These are phyloP conservation scores for Prinia subflava DNA, from an alignment of 2,113 vertebrate species.

Conservation along the genomic window DNA sequence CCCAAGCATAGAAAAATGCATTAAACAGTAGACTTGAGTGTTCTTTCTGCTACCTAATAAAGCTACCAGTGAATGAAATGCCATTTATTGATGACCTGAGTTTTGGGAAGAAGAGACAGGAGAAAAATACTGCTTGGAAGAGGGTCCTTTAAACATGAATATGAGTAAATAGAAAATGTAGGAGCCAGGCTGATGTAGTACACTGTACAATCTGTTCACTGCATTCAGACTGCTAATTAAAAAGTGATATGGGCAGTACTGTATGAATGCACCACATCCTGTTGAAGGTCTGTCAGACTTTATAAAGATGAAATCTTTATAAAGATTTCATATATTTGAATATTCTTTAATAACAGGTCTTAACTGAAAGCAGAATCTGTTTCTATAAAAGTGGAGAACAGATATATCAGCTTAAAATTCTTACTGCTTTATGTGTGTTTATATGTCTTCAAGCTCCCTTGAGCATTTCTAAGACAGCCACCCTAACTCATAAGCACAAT, in stretches of 20 bases:
- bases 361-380: constrained; percentile 57
- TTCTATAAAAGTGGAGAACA: constrained; percentile 29
- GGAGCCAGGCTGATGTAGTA: constrained; percentile 63
- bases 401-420: constrained; percentile 43
- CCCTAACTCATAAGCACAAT: constrained; percentile 10
- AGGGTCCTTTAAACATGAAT: constrained; percentile 60
- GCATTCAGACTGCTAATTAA: constrained; percentile 76
- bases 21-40: constrained; percentile 70
- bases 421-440: neutral
- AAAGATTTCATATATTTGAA: constrained; percentile 65
- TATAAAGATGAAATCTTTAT: too few species aligned
- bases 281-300: constrained; percentile 75
- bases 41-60: constrained; percentile 63
- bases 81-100: neutral
- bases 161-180: constrained; percentile 58
- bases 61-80: constrained; percentile 21
- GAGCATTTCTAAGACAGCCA: constrained; percentile 43
- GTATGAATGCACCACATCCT: constrained; percentile 70
- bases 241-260: constrained; percentile 60
- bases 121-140: constrained; percentile 35
- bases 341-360: constrained; percentile 70
- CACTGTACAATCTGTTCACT: constrained; percentile 71
- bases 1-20: constrained; percentile 60
- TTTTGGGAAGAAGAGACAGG: constrained; percentile 7
- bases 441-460: neutral